Base-by-base conservation (phyloP, 2,113 vertebrate species). In the Menura novaehollandiae region DNA sequence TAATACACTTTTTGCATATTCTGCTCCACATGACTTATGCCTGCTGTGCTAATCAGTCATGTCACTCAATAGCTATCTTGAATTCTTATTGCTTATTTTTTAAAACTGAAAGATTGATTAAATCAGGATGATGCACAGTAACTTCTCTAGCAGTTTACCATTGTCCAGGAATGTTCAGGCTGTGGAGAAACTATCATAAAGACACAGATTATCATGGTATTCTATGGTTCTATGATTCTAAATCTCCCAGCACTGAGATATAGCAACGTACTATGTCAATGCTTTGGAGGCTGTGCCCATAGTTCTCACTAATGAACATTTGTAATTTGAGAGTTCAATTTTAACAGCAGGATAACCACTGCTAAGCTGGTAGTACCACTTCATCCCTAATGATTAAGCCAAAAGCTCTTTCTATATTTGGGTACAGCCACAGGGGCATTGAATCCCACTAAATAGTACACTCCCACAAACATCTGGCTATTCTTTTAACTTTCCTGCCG, bases 11-110 rank as follows among this genome's bases (percentile, higher is more conserved):
- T 82, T 75, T 94, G 53, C 75, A 91, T 91, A 88, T 85, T 96
- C 56, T 77, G 15, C 51, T 90, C 67, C 67, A 78, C 85, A 39
- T 58, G 62, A 76, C 55, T 90, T 83, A 79, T 44, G 43, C 90
- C 72, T 90, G 75, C 88, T 96, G 93, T 88, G 91, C 75, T 91
- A 85, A 91, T 91, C 93, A 96, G 51, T 53, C 68, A 30, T 52
- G 72, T 83, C 4, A 14, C 39, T 95, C 88, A 85, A 66, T 17
- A 96, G 46, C 46, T 95, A 74, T 81, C 96, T 83, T 67, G 47
- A 85, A 74, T 53, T 89, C 32, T 67, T 81, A 51, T 4, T 66
- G 32, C 56, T 87, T 81, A 59, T 53, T 85, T 92, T 81, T 84
- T 78, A 62, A 69, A 93, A 47, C 15, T 76, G 35, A 87, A 89